Evolutionary conservation across 2,888 invertebrate genomes (phyloP), one percentile per base, ranked within the genome.

Genomic region (Ernsta delagoae): DNA sequence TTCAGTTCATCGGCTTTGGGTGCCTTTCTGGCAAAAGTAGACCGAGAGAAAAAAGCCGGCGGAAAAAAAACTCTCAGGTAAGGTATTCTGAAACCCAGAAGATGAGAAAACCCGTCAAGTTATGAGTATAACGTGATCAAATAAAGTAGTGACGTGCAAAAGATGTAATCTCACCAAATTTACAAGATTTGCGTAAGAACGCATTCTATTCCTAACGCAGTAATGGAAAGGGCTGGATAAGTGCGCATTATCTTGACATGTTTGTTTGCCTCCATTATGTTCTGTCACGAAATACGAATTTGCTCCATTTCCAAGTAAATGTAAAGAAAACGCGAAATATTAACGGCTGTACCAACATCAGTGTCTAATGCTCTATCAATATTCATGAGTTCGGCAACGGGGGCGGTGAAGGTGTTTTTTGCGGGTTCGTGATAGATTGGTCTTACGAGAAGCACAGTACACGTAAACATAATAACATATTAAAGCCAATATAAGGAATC

Each of bases 241-340:
- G 56, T 43, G 45, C 56, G 45, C 57, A 65, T 65, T 59, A 31
- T 59, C 43, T 16, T 65, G 36, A 65, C 53, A 43, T 66, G 41
- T 53, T 59, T 59, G 53, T 59, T 59, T 41, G 12, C 59, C 59
- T 50, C 53, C 59, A 66, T 66, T 66, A 66, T 66, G 65, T 66
- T 12, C 11, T 6, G 65, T 59, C 59, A 66, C 65, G 65, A 59
- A 66, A 66, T 53, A 53, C 11, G 43, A 66, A 59, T 65, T 45
- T 48, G n/a, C 50, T 41, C 59, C 59, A 11, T 36, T 59, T 31
- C 57, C 36, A 31, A n/a, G 59, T 45, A 59, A 53, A 66, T 53
- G 31, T 5, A 64, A 45, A 45, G 45, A 66, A 59, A 66, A 50
- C 50, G 7, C 48, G 39, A n/a, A 41, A 53, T 59, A 53, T 66